Percentiles rank a stretch among this genome's conserved stretches.
phyloP scores from a whole-genome alignment of 2,113 vertebrate genomes.

The Chionodraco myersi region DNA sequence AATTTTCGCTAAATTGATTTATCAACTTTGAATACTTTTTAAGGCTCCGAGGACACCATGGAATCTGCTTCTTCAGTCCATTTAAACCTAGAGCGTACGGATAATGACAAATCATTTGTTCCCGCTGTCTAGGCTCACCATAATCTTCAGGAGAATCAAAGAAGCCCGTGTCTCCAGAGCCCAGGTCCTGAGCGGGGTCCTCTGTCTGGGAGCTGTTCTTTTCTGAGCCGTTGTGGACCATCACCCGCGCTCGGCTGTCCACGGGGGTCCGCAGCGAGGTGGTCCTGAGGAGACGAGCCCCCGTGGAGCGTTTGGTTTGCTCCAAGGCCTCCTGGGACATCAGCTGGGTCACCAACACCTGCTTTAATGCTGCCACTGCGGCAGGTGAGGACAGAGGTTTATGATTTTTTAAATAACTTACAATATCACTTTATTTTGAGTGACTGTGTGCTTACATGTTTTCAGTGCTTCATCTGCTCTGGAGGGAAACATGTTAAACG shows the following conservation, averaged over 20 bases:
- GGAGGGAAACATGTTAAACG: conserved; percentile 69
- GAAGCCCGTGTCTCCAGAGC: conserved; percentile 87
- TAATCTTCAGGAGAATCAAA: conserved; percentile 91
- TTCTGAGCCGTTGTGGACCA: conserved; percentile 73
- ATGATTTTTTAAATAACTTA: too few relatives aligned
- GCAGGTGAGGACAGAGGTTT: not conserved
- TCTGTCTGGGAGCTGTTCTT: conserved; percentile 60
- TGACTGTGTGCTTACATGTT: conserved; percentile 73
- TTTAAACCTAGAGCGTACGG: not conserved
- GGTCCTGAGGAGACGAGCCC: conserved; percentile 82
- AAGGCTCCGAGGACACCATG: too few relatives aligned
- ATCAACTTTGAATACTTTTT: too few relatives aligned
- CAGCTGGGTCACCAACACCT: conserved; percentile 84
- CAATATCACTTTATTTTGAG: too few relatives aligned
- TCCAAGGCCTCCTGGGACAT: conserved; percentile 82
- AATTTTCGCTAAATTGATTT: too few relatives aligned
- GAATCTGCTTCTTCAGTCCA: not conserved
- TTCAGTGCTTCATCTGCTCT: conserved; percentile 84
- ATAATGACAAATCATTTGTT: not conserved
- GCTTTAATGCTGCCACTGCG: conserved; percentile 84
- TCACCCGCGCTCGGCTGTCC: conserved; percentile 67
- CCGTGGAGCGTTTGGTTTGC: conserved; percentile 70
- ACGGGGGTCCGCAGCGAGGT: conserved; percentile 82
- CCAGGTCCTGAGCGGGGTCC: conserved; percentile 74
- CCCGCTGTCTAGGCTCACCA: conserved; percentile 64